Percentiles rank a stretch among this genome's conserved stretches.
Evolutionary conservation across 2,113 vertebrate genomes (phyloP).

Genomic region (Oncorhynchus clarkii): DNA sequence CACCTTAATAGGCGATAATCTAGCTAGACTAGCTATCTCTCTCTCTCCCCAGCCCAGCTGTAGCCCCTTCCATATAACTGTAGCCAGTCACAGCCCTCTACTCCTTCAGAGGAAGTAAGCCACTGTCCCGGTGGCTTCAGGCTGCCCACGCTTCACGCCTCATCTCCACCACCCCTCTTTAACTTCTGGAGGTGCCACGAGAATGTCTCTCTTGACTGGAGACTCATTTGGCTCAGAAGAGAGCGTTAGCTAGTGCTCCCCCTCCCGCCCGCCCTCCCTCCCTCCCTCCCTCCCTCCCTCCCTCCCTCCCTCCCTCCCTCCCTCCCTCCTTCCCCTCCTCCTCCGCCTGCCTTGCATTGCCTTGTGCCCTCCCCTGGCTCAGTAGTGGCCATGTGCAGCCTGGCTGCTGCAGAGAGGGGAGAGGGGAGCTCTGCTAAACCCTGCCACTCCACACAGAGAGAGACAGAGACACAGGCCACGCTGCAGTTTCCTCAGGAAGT

Average conservation of each 20-base stretch:
- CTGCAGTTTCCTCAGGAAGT: slow-evolving; percentile 11
- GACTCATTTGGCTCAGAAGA: too few species aligned
- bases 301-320: not conserved
- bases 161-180: slow-evolving; percentile 34
- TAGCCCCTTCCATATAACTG: not conserved
- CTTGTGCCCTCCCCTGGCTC: slow-evolving; percentile 36
- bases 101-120: slow-evolving; percentile 48
- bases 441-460: slow-evolving; percentile 22
- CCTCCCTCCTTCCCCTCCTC: slow-evolving; percentile 10
- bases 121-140: slow-evolving; percentile 29
- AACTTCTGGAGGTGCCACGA: slow-evolving; percentile 44
- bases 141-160: slow-evolving; percentile 65
- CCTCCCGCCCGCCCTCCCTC: not conserved
- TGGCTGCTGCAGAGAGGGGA: slow-evolving; percentile 34
- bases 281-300: slow-evolving; percentile 13
- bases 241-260: not conserved
- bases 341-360: slow-evolving; percentile 3
- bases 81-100: slow-evolving; percentile 10
- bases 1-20: slow-evolving; percentile 33
- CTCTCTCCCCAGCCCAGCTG: slow-evolving; percentile 11
- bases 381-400: slow-evolving; percentile 37
- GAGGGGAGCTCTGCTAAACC: slow-evolving; percentile 27
- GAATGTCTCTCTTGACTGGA: slow-evolving; percentile 45
- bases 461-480: slow-evolving; percentile 3
- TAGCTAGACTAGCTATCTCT: slow-evolving; percentile 21